These are phyloP conservation scores for Pseudopodoces humilis DNA, from an alignment of 2,113 vertebrate species.

Conservation along the genomic window DNA sequence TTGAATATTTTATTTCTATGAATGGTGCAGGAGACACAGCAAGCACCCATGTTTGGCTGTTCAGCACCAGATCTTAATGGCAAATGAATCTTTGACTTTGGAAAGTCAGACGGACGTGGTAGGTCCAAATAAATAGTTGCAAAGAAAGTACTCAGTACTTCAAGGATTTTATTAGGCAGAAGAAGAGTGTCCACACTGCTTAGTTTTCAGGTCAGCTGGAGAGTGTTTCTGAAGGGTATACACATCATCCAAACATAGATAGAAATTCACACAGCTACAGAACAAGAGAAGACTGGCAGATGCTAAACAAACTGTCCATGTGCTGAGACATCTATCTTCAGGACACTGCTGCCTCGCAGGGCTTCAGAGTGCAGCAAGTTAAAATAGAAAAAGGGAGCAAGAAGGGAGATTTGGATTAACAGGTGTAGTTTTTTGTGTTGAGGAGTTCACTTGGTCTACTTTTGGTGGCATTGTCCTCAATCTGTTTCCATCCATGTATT, in stretches of 20 bases:
- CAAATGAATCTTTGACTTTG: neutral
- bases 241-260: neutral
- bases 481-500: neutral
- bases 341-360: neutral
- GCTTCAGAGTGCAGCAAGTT: neutral
- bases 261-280: neutral
- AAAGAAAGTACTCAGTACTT: neutral
- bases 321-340: neutral
- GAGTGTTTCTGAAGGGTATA: neutral
- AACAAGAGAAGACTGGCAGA: neutral
- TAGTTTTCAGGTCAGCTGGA: neutral
- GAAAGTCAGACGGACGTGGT: neutral
- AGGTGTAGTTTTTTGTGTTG: neutral
- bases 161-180: neutral
- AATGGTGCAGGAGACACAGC: neutral
- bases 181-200: fast-evolving
- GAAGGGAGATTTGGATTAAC: neutral
- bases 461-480: neutral
- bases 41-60: neutral
- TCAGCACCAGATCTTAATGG: neutral
- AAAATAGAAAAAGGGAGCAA: neutral
- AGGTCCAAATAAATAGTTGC: neutral
- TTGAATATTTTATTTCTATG: neutral
- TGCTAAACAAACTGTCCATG: neutral
- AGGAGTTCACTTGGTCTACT: neutral